Percentiles rank a stretch among this genome's conserved stretches.
These are phyloP conservation scores for Pyralis farinalis DNA, from an alignment of 2,888 invertebrate species.

Conservation along the genomic window DNA sequence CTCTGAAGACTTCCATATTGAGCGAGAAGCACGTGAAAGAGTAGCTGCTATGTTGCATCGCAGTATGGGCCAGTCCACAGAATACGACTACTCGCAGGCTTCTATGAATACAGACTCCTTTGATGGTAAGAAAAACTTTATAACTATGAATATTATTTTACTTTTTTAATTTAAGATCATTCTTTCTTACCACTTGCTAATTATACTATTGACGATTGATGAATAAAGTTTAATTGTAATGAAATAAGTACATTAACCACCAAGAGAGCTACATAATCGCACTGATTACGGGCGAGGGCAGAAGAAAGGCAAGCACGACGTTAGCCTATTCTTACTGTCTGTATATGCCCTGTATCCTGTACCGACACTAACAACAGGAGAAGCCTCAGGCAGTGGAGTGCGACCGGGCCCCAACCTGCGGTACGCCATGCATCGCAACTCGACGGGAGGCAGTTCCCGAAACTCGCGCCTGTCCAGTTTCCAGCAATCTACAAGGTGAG, in stretches of 20 bases:
- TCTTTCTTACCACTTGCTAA: too few species aligned
- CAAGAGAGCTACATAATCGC: too few species aligned
- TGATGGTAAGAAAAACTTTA: conserved; percentile 48
- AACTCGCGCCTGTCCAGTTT: conserved; percentile 57
- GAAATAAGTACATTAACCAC: too few species aligned
- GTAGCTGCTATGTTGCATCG: conserved; percentile 57
- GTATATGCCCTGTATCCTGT: too few species aligned
- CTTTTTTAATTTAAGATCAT: too few species aligned
- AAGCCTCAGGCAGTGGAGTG: conserved; percentile 21
- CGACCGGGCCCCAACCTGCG: conserved; percentile 29
- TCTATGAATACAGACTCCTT: conserved; percentile 45
- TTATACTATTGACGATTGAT: too few species aligned
- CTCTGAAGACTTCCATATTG: conserved; percentile 45
- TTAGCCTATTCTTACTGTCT: too few species aligned
- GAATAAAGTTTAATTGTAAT: too few species aligned
- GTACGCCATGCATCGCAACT: conserved; percentile 42
- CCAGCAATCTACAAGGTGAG: conserved; percentile 56
- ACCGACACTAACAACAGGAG: conserved; percentile 12
- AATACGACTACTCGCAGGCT: conserved; percentile 39
- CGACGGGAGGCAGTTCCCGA: conserved; percentile 52
- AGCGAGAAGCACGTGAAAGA: conserved; percentile 52
- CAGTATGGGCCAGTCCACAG: conserved; percentile 37
- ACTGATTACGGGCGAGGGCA: too few species aligned
- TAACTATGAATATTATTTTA: too few species aligned
- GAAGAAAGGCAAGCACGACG: too few species aligned